A percentile compares a stretch with the other conserved stretches of the same genome.
These are phyloP conservation scores for Drosophila diplacantha DNA, from an alignment of 2,888 invertebrate species.

Conservation along the genomic window DNA sequence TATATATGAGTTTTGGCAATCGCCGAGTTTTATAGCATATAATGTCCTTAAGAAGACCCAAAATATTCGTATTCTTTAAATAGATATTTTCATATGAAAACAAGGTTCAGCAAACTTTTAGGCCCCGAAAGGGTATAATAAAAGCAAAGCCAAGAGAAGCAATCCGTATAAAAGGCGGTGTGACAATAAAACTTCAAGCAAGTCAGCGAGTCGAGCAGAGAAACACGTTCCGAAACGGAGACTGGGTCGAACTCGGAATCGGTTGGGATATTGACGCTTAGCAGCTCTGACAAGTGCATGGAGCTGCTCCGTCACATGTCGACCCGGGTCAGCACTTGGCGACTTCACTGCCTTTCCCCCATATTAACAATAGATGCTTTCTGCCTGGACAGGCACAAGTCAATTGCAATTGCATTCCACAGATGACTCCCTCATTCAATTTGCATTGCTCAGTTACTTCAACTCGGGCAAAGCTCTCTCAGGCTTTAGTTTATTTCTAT, in stretches of 20 bases:
- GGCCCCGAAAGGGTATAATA: neutral
- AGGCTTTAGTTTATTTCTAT: neutral
- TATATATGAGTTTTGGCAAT: too few relatives aligned
- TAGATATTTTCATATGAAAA: too few relatives aligned
- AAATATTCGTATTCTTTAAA: too few relatives aligned
- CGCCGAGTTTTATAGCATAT: too few relatives aligned
- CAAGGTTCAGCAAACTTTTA: neutral
- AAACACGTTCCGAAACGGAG: slow-evolving; percentile 48
- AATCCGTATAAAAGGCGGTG: slow-evolving; percentile 33
- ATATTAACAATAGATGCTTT: slow-evolving; percentile 26
- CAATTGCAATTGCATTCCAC: slow-evolving; percentile 31
- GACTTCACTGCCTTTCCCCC: slow-evolving; percentile 21
- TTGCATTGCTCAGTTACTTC: slow-evolving; percentile 4
- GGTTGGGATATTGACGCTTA: slow-evolving; percentile 50
- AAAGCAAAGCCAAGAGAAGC: slow-evolving; percentile 17
- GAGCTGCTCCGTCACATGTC: slow-evolving; percentile 24
- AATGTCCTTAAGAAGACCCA: too few relatives aligned
- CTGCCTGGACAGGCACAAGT: slow-evolving; percentile 15
- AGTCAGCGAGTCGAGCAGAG: slow-evolving; percentile 21
- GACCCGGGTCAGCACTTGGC: slow-evolving; percentile 5
- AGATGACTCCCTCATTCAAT: slow-evolving; percentile 18
- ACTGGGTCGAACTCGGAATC: slow-evolving; percentile 12
- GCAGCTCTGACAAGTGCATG: slow-evolving; percentile 57
- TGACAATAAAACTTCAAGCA: slow-evolving; percentile 57
- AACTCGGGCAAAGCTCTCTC: slow-evolving; percentile 15